Evolutionary conservation across 2,888 invertebrate species (phyloP), one percentile per base, ranked within the genome.

Genomic region (Acleris literana): DNA sequence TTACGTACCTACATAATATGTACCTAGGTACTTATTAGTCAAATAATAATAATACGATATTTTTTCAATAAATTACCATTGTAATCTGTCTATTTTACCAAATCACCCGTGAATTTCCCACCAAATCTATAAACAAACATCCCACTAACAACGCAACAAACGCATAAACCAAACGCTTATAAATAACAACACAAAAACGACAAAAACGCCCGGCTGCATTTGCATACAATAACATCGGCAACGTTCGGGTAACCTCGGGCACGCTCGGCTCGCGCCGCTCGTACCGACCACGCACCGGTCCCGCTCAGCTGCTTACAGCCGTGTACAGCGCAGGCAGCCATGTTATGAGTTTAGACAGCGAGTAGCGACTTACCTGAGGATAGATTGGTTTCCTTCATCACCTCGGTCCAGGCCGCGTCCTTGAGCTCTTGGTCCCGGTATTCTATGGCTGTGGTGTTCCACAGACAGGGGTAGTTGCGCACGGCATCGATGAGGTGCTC

Each of bases 341-440:
- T 16, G 22, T 52, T 52, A 25, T 25, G 11, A 16, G 29, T 29
- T 3, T n/a, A n/a, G n/a, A n/a, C n/a, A n/a, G n/a, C n/a, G n/a
- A n/a, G 7, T 13, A 5, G 29, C 7, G 9, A 33, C 88, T 86
- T 79, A 91, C 91, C 91, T 72, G 91, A 90, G 52, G 88, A 80
- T 55, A 90, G 79, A 77, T 86, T 87, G 68, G 91, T 89, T 78
- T 91, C 90, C 83, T 87, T 90, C 86, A 88, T 86, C 72, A 92
- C 89, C 77, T 91, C 90, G 66, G 87, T 79, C 91, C 91, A 92
- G 63, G 91, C 91, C 69, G 91, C 90, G 79, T 92, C 91, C 83
- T 92, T 92, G 63, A 92, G 85, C 85, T 92, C 91, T 82, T 90
- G 91, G 83, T 92, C 91, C 77, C 90, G 86, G 81, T 91, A 92